These are phyloP conservation scores for Myrmecophaga tridactyla DNA, from an alignment of 2,113 vertebrate species.

Conservation along the genomic window DNA sequence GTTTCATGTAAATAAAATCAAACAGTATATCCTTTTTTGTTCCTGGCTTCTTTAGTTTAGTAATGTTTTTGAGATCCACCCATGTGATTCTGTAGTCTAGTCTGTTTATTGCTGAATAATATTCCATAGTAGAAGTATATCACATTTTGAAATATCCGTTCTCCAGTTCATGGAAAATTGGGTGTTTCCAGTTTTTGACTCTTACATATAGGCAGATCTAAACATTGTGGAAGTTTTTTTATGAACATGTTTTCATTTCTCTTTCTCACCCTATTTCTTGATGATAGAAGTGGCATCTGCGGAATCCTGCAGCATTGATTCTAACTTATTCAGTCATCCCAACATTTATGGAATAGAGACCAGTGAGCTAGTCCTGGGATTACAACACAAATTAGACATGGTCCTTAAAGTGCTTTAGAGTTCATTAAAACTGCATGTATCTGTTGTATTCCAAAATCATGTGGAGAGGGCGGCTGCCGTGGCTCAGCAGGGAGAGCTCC, in stretches of 20 bases:
- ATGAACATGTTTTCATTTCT: constrained; percentile 27
- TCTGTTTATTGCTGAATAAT: constrained; percentile 14
- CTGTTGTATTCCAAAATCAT: not conserved
- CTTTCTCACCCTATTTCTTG: not conserved
- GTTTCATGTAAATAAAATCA: constrained; percentile 16
- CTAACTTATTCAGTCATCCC: not conserved
- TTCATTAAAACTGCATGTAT: not conserved
- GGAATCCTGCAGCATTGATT: not conserved
- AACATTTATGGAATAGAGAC: constrained; percentile 12
- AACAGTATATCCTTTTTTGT: not conserved
- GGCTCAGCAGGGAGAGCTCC: no score
- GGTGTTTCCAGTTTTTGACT: not conserved
- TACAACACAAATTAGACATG: constrained; percentile 27
- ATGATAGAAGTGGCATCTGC: not conserved
- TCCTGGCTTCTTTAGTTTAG: not conserved
- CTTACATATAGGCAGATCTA: not conserved
- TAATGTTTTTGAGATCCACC: not conserved
- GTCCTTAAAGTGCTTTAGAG: not conserved
- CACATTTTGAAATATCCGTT: not conserved
- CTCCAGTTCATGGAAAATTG: constrained; percentile 3
- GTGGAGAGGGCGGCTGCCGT: no score
- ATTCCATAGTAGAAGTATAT: not conserved
- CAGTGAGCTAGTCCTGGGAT: not conserved
- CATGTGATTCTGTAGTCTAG: not conserved
- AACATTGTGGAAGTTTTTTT: constrained; percentile 23